Conservation (phyloP, 2,888 invertebrate genomes). For the Caenorhabditis sulstoni region DNA sequence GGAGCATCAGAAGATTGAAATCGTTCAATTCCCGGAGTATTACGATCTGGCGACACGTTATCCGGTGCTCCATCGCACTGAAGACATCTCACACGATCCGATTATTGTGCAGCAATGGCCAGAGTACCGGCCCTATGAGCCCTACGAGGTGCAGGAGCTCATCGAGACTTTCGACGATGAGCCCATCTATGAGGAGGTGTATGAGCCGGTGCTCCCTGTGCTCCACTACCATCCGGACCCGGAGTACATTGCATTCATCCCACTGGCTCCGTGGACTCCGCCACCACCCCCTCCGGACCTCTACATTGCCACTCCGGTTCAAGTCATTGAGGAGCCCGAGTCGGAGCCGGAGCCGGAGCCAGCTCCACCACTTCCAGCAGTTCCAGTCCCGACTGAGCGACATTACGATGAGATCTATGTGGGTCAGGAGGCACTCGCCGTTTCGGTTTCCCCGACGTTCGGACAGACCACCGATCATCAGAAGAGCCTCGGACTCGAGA, state of each 20-base stretch:
- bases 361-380: too few species aligned
- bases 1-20: conserved; percentile 15
- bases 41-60: conserved; percentile 33
- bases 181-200: conserved; percentile 33
- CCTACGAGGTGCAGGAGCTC: conserved; percentile 37
- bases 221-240: conserved; percentile 18
- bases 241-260: conserved; percentile 6
- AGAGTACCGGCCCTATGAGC: conserved; percentile 26
- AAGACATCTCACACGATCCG: conserved; percentile 20
- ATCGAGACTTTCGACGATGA: conserved; percentile 34
- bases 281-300: conserved; percentile 37
- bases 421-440: conserved; percentile 52
- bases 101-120: conserved; percentile 16
- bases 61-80: conserved; percentile 8
- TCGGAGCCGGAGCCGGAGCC: too few species aligned
- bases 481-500: conserved; percentile 50
- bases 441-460: conserved; percentile 46
- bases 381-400: conserved; percentile 39
- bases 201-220: conserved; percentile 24
- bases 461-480: conserved; percentile 30
- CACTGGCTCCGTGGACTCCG: conserved; percentile 19
- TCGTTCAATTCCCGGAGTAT: conserved; percentile 16
- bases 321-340: conserved; percentile 17
- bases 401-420: conserved; percentile 51
- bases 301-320: conserved; percentile 17